Evolutionary conservation across 2,113 vertebrate genomes (phyloP), one percentile per base, ranked within the genome.

Genomic region (Thryonomys swinderianus): DNA sequence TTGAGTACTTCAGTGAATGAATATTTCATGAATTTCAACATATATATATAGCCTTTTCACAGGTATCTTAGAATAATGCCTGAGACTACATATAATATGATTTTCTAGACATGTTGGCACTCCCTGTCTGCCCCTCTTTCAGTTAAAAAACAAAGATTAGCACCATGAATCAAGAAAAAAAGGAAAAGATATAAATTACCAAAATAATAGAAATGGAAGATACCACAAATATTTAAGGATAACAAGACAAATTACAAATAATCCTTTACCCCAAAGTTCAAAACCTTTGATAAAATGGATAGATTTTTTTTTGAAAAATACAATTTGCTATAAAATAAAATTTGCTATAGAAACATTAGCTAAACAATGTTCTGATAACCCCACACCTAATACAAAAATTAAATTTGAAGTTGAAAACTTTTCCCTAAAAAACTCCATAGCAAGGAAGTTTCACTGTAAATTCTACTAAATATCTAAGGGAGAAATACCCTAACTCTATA

Each of bases 281-380:
- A 90, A 84, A 93, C 4, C 5, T 81, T 94, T 40, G 57, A 88
- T 81, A 91, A 94, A 94, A 86, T 82, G 17, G 30, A 86, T 12
- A 1, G 62, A n/a, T n/a, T n/a, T 51, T 76, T 95, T 32, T 20
- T 85, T 89, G 3, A 89, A 82, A 94, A 37, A 85, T 67, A 81
- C 51, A 88, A 94, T 81, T 51, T 51, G 48, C 48, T 51, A 10
- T 51, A 51, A 51, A 51, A 25, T 57, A 89, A 94, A 61, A 85
- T n/a, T 81, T 78, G 57, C 48, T 66, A 90, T 20, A 93, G 76
- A 95, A 86, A 37, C 30, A 86, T 82, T 64, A 73, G 40, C 32
- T 64, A 84, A 78, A 14, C 73, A 82, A 67, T 64, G 55, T 78
- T 79, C 48, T 79, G 48, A 61, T 73, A 86, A 73, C 30, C 30